A percentile compares a stretch with the other conserved stretches of the same genome.
These are phyloP conservation scores for Ctenodactylus gundi DNA, from an alignment of 2,113 vertebrate species.

Conservation along the genomic window DNA sequence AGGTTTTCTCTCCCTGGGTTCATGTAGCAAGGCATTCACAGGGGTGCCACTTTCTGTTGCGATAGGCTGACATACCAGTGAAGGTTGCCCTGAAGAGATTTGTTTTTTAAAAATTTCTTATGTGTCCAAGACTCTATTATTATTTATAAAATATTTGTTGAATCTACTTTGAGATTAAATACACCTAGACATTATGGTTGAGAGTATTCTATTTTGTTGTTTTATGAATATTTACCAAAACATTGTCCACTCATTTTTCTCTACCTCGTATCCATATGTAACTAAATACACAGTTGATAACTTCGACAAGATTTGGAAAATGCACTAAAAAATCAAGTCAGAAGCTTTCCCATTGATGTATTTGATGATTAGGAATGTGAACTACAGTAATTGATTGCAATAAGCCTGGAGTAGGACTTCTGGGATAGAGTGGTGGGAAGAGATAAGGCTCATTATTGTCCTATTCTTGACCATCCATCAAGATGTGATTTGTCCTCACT, in stretches of 20 bases:
- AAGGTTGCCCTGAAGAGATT: not conserved
- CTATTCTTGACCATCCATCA: not conserved
- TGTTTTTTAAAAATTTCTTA: not conserved
- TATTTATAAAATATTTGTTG: not conserved
- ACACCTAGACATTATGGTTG: not conserved
- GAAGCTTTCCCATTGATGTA: not conserved
- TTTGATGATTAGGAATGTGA: not conserved
- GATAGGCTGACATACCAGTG: not conserved
- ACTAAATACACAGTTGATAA: not conserved
- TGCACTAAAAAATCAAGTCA: not conserved
- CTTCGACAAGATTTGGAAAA: not conserved
- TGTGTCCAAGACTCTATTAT: not conserved
- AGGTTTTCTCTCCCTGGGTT: not conserved
- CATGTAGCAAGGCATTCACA: not conserved
- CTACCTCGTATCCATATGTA: not conserved
- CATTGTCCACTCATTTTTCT: not conserved
- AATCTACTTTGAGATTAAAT: slow-evolving; percentile 23
- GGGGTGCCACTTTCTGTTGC: not conserved
- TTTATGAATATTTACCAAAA: not conserved
- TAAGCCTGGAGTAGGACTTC: not conserved
- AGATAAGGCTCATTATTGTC: not conserved
- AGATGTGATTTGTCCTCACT: not conserved
- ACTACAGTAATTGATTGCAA: not conserved
- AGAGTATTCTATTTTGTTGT: not conserved
- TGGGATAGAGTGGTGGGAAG: not conserved